Conservation (phyloP, 1,140 invertebrate species). For the Monomorium pharaonis region DNA sequence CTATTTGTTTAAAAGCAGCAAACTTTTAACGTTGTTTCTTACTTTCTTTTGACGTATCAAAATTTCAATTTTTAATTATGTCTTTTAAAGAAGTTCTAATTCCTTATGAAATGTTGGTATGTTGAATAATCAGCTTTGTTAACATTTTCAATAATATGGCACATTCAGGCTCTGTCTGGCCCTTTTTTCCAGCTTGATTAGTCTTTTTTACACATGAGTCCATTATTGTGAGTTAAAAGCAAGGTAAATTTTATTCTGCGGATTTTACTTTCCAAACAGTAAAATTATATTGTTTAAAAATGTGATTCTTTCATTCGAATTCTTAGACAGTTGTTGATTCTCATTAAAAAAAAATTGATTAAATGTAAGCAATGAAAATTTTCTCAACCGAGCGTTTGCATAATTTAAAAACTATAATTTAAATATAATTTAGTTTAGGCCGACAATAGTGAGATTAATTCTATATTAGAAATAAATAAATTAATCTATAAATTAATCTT, state of each 20-base stretch:
- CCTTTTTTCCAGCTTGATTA: neutral
- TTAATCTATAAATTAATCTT: slow-evolving; percentile 19
- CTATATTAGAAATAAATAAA: slow-evolving; percentile 31
- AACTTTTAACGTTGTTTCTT: neutral
- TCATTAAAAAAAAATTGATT: neutral
- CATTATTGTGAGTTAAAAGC: slow-evolving; percentile 32
- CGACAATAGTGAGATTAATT: slow-evolving; percentile 63
- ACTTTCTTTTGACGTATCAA: neutral
- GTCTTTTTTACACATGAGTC: neutral
- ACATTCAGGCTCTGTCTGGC: neutral
- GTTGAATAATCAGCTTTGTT: neutral
- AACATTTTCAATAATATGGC: neutral
- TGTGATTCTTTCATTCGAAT: neutral
- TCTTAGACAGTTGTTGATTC: neutral
- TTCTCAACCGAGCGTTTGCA: slow-evolving; percentile 5
- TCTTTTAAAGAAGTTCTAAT: neutral
- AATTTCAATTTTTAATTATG: neutral
- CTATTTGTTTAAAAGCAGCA: neutral
- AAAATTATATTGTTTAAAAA: slow-evolving; percentile 6
- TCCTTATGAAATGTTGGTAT: neutral
- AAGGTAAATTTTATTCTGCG: neutral
- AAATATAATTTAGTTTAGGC: slow-evolving; percentile 47
- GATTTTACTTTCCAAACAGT: neutral
- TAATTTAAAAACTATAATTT: slow-evolving; percentile 21
- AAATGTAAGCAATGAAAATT: slow-evolving; percentile 35